phyloP scores from a whole-genome alignment of 2,113 vertebrate species.

The Lynx canadensis region DNA sequence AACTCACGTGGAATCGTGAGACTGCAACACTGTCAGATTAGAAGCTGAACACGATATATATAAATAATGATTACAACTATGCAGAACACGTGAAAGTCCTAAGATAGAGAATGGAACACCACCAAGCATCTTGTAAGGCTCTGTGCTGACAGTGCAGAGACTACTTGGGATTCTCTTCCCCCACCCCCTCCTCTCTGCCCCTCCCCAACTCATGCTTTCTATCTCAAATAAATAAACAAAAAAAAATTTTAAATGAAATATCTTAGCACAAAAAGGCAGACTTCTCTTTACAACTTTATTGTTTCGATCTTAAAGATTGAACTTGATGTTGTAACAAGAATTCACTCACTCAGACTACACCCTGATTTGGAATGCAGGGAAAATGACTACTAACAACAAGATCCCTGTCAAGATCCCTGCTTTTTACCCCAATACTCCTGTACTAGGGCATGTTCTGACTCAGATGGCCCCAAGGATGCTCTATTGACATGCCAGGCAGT shows the following conservation, averaged over 20 bases:
- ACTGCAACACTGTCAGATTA: neutral
- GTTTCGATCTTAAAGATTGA: neutral
- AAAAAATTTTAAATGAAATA: too few species aligned
- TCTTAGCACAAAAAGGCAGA: neutral
- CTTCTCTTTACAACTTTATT: neutral
- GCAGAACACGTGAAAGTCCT: neutral
- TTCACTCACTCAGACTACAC: neutral
- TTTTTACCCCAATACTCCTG: neutral
- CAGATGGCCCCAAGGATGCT: neutral
- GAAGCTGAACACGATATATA: neutral
- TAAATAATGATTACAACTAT: neutral
- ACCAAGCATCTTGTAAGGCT: neutral
- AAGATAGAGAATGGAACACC: fast-evolving
- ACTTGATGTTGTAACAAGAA: neutral
- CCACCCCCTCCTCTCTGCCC: too few species aligned
- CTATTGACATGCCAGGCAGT: neutral
- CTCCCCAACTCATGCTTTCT: too few species aligned
- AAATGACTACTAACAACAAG: neutral
- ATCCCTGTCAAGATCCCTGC: neutral
- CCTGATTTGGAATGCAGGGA: neutral
- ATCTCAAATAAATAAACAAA: too few species aligned
- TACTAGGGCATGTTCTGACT: neutral
- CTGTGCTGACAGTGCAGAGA: too few species aligned
- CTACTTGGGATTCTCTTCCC: too few species aligned
- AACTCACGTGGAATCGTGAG: neutral